These are phyloP conservation scores for Lampris megalopsis DNA, from an alignment of 2,113 vertebrate genomes.

Conservation along the genomic window DNA sequence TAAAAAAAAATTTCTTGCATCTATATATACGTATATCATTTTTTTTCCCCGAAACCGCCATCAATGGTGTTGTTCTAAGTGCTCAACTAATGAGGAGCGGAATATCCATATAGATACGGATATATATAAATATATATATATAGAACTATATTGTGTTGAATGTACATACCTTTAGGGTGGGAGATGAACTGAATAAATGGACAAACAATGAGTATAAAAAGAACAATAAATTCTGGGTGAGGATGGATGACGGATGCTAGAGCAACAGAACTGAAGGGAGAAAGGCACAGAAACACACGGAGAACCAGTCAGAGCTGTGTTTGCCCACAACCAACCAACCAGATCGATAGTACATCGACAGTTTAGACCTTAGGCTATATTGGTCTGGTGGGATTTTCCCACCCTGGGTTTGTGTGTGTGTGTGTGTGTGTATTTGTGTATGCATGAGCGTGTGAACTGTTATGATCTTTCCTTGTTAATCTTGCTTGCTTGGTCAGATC, in stretches of 20 bases:
- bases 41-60: too few relatives aligned
- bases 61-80: too few relatives aligned
- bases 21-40: too few relatives aligned
- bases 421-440: constrained; percentile 13
- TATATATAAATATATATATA: too few relatives aligned
- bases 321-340: constrained; percentile 38
- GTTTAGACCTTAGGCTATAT: constrained; percentile 68
- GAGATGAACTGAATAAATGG: constrained; percentile 1
- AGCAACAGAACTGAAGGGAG: constrained; percentile 11
- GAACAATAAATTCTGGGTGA: not conserved
- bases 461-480: constrained; percentile 65
- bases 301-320: constrained; percentile 46
- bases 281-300: constrained; percentile 22
- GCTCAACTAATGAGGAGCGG: too few relatives aligned
- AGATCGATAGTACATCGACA: constrained; percentile 71
- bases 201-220: constrained; percentile 27
- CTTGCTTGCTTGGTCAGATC: constrained; percentile 49
- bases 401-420: constrained; percentile 34
- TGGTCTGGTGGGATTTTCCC: constrained; percentile 60
- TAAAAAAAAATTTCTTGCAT: too few relatives aligned
- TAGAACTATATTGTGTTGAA: too few relatives aligned
- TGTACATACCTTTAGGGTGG: too few relatives aligned
- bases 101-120: too few relatives aligned
- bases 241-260: not conserved
- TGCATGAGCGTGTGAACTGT: constrained; percentile 36